These are phyloP conservation scores for Drosophila colorata DNA, from an alignment of 2,888 invertebrate species.

Conservation along the genomic window DNA sequence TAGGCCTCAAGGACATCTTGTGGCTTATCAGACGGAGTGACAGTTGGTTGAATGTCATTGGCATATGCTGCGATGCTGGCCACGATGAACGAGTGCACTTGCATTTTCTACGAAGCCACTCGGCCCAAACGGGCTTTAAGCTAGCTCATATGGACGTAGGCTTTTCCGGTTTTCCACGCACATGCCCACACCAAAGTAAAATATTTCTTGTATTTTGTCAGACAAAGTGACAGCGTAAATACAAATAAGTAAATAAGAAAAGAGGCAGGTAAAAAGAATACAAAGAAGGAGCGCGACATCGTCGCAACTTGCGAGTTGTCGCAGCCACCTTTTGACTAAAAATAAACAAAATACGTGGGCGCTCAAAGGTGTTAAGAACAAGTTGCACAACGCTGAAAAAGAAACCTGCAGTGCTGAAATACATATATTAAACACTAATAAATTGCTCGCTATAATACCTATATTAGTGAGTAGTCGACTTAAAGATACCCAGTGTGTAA, in stretches of 20 bases:
- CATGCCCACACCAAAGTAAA: constrained; percentile 54
- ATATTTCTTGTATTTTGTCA: constrained; percentile 43
- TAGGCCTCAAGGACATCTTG: constrained; percentile 61
- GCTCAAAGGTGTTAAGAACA: constrained; percentile 75
- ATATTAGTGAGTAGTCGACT: constrained; percentile 2
- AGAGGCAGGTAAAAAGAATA: constrained; percentile 7
- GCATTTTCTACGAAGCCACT: constrained; percentile 57
- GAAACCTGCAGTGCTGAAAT: constrained; percentile 44
- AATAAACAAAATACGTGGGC: constrained; percentile 70
- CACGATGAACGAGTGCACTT: constrained; percentile 52
- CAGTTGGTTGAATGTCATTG: constrained; percentile 67
- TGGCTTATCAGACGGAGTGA: constrained; percentile 56
- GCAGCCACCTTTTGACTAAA: constrained; percentile 50
- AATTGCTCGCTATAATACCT: constrained; percentile 19
- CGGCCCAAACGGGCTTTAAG: constrained; percentile 18
- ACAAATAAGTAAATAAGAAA: neutral
- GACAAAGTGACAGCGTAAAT: constrained; percentile 39
- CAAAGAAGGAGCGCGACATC: constrained; percentile 14
- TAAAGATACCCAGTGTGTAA: constrained; percentile 10
- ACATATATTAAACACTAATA: constrained; percentile 49
- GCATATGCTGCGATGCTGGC: constrained; percentile 36
- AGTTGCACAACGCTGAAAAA: constrained; percentile 60
- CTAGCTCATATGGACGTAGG: constrained; percentile 60
- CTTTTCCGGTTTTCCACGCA: constrained; percentile 76
- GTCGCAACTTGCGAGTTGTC: constrained; percentile 30